Evolutionary conservation across 2,113 vertebrate genomes (phyloP), one percentile per base, ranked within the genome.

Genomic region (Cyrtonyx montezumae): DNA sequence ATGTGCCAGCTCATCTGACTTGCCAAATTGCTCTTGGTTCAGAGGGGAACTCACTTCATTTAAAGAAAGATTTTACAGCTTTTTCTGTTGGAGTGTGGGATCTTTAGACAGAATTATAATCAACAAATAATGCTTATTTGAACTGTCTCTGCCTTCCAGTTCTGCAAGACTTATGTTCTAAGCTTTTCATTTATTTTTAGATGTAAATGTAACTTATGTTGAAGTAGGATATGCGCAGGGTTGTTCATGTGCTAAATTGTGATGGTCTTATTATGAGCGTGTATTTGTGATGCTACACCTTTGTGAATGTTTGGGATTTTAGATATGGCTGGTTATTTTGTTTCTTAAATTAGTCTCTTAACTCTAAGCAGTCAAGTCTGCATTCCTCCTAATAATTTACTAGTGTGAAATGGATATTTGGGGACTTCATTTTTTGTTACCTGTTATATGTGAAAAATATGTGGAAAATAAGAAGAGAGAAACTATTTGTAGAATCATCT

Each of bases 1-100:
- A 73, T 73, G 69, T 92, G 91, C 94, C 91, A 95, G 48, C 86
- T 86, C 73, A 75, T 94, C 58, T 89, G 92, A 40, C 53, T 74
- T 91, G 74, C 89, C 94, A 95, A 70, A 84, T 70, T 89, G 67
- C 59, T 75, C 34, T 45, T 87, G 49, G 56, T 76, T 93, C 58
- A 84, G 75, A 82, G 67, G 37, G 42, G 45, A 82, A 20, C 75
- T 92, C 5, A 3, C 30, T 79, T 84, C 34, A 63, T 18, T 68
- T 87, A 42, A 92, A 79, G 80, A 79, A 76, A 49, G 42, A 67
- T 16, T 79, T 84, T 66, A 21, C 4, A 55, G 19, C 5, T 85
- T 20, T 49, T 87, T 48, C 36, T 81, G 6, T 66, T 63, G 53
- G 25, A 92, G 55, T 8, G 26, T 56, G 89, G 36, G 20, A 59